Evolutionary conservation across 2,797 vertebrate genomes (phyloP).

Genomic region (Pachyuromys duprasi): DNA sequence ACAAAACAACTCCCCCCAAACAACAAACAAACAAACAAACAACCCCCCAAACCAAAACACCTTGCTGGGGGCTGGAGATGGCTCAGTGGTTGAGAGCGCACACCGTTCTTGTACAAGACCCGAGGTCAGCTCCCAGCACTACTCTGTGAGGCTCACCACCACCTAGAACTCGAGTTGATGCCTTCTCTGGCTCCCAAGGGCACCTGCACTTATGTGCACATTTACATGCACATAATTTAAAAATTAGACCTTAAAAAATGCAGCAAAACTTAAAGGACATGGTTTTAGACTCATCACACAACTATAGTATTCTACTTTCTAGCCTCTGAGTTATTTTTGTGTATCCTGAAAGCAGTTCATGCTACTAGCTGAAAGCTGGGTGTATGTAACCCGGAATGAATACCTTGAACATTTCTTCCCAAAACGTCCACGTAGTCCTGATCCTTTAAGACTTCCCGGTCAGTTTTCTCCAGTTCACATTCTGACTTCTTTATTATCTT

Average conservation of each 20-base stretch:
- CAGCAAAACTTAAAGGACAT: constrained; percentile 15
- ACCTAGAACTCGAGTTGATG: background rate
- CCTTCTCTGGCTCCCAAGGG: too few species aligned
- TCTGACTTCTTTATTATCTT: constrained; percentile 85
- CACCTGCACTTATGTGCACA: background rate
- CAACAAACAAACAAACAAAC: too few species aligned
- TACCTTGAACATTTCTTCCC: constrained; percentile 90
- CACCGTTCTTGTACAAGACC: background rate
- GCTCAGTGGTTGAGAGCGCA: background rate
- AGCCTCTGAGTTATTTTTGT: background rate
- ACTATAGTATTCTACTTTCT: background rate
- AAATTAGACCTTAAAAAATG: background rate
- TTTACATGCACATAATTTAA: background rate
- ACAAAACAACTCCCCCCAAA: too few species aligned
- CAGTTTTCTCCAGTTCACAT: constrained; percentile 82
- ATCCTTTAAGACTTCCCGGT: constrained; percentile 89
- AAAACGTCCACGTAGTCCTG: constrained; percentile 92
- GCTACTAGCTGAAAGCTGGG: background rate
- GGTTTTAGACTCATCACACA: background rate
- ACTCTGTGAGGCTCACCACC: background rate
- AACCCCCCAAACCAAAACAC: background rate
- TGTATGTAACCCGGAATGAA: background rate
- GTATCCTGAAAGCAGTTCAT: background rate
- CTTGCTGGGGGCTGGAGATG: background rate
- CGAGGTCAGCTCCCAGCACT: background rate